These are phyloP conservation scores for Barbus barbus DNA, from an alignment of 2,113 vertebrate genomes.

Conservation along the genomic window DNA sequence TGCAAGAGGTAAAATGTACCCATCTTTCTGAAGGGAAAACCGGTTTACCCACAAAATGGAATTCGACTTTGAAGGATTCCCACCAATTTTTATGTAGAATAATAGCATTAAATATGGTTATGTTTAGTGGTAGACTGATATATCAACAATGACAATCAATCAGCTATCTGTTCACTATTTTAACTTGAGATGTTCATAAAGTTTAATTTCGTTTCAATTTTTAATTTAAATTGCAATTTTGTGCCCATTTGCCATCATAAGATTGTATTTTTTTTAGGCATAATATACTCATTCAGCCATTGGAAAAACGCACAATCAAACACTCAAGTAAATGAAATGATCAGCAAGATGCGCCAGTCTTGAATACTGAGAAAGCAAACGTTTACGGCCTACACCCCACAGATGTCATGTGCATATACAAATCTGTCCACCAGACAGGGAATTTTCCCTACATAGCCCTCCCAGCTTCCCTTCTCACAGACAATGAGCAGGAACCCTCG, in stretches of 20 bases:
- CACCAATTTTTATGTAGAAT: too few relatives aligned
- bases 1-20: too few relatives aligned
- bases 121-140: too few relatives aligned
- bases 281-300: background rate
- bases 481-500: constrained; percentile 36
- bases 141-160: too few relatives aligned
- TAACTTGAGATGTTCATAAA: background rate
- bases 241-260: background rate
- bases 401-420: background rate
- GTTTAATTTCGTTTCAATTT: background rate
- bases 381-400: background rate
- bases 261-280: too few relatives aligned
- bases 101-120: too few relatives aligned
- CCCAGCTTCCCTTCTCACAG: constrained; percentile 51
- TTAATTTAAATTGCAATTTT: background rate
- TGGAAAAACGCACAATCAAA: background rate
- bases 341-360: background rate
- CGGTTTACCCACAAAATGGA: too few relatives aligned
- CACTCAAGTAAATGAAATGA: background rate
- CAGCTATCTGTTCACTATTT: too few relatives aligned
- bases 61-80: too few relatives aligned
- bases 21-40: too few relatives aligned
- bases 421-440: background rate
- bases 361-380: background rate
- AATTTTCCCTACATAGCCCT: constrained; percentile 58